phyloP scores from a whole-genome alignment of 2,888 invertebrate genomes.

The Calliopum simillimum region DNA sequence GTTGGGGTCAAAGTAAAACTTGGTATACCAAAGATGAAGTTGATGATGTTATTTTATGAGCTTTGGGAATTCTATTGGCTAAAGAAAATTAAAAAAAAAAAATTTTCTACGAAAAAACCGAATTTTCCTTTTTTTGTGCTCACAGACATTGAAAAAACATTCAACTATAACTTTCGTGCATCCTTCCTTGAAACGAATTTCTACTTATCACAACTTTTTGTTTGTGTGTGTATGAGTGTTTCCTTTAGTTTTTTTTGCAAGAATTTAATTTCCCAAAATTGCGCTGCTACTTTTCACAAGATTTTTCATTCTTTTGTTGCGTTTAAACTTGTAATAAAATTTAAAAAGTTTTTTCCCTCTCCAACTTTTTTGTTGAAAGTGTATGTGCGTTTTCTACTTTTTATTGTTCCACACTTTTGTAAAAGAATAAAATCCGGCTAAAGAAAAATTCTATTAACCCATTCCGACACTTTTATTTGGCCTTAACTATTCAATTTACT shows the following conservation, averaged over 20 bases:
- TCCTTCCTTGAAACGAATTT: neutral
- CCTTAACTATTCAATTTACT: no score
- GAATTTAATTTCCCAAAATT: no score
- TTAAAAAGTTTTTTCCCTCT: no score
- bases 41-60: slow-evolving; percentile 14
- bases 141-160: neutral
- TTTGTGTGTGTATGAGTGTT: neutral
- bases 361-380: no score
- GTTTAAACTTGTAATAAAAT: no score
- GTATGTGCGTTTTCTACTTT: no score
- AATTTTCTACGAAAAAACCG: neutral
- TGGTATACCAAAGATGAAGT: slow-evolving; percentile 6
- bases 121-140: neutral
- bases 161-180: neutral
- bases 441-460: no score
- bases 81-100: neutral
- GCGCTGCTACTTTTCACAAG: no score
- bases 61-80: neutral
- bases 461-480: no score
- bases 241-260: neutral
- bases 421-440: no score
- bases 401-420: no score
- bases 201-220: neutral
- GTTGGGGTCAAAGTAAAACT: neutral
- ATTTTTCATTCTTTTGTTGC: no score